Percentiles rank a stretch among this genome's conserved stretches.
Evolutionary conservation across 2,113 vertebrate species (phyloP).

Genomic region (Nymphicus hollandicus): DNA sequence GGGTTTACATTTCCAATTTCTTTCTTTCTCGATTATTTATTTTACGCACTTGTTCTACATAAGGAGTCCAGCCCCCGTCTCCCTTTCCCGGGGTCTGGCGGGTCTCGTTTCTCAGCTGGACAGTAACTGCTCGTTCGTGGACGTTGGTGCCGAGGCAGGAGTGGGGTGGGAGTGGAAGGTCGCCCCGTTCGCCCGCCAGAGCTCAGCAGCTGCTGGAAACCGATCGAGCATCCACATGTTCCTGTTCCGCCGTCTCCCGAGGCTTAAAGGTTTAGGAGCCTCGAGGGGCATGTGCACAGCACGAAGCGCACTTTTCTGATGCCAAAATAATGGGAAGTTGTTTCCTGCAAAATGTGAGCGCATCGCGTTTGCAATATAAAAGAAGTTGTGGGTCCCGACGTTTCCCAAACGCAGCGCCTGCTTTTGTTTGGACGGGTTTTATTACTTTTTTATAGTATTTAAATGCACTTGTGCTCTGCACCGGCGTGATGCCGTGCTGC

Average conservation of each 20-base stretch:
- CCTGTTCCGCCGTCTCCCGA: background rate
- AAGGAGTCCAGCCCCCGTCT: background rate
- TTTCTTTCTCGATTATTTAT: background rate
- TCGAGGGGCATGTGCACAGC: background rate
- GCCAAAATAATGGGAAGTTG: slow-evolving; percentile 18
- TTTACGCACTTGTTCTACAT: background rate
- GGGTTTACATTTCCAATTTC: background rate
- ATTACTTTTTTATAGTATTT: background rate
- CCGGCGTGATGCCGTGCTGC: background rate
- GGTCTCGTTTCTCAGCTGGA: background rate
- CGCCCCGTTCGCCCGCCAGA: background rate
- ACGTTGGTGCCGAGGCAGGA: background rate
- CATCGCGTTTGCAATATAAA: background rate
- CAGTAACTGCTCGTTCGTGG: background rate
- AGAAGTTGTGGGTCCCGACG: background rate
- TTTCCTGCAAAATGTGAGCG: slow-evolving; percentile 11
- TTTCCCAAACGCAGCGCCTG: background rate
- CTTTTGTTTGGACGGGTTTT: background rate
- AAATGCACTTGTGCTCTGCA: background rate
- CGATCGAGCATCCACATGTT: background rate
- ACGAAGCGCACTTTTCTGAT: background rate
- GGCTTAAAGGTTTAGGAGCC: background rate
- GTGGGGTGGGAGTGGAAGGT: background rate
- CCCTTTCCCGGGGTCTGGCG: background rate
- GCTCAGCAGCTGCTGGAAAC: background rate